These are phyloP conservation scores for Orthonevra nobilis DNA, from an alignment of 2,888 invertebrate genomes.

Conservation along the genomic window DNA sequence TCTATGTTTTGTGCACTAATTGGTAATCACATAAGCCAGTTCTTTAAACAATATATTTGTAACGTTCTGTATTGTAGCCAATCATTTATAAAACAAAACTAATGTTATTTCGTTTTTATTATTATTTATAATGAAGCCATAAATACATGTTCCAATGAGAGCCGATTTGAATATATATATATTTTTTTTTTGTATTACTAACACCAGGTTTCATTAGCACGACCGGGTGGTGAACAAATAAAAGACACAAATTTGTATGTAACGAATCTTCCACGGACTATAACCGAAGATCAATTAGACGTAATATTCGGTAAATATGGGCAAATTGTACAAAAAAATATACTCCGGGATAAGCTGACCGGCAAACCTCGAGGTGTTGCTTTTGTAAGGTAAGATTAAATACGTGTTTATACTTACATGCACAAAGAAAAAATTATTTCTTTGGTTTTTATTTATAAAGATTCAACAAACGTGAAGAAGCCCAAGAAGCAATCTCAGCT, in stretches of 20 bases:
- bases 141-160: no score
- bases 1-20: neutral
- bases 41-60: no score
- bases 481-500: conserved; percentile 92
- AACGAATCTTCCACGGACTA: conserved; percentile 92
- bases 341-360: conserved; percentile 92
- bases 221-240: conserved; percentile 94
- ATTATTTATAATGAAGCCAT: no score
- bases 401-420: neutral
- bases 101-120: no score
- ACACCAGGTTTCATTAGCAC: conserved; percentile 93
- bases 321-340: conserved; percentile 94
- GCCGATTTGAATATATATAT: neutral
- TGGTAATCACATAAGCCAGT: no score
- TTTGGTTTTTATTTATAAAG: conserved; percentile 80
- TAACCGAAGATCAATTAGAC: conserved; percentile 91
- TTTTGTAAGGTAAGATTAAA: conserved; percentile 88
- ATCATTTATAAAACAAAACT: no score
- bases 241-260: conserved; percentile 97
- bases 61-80: no score
- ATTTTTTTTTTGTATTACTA: conserved; percentile 44
- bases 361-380: conserved; percentile 94
- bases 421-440: conserved; percentile 38
- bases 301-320: conserved; percentile 93
- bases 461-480: conserved; percentile 93